Base-by-base conservation (phyloP, 2,113 vertebrate genomes). In the Gymnogyps californianus region DNA sequence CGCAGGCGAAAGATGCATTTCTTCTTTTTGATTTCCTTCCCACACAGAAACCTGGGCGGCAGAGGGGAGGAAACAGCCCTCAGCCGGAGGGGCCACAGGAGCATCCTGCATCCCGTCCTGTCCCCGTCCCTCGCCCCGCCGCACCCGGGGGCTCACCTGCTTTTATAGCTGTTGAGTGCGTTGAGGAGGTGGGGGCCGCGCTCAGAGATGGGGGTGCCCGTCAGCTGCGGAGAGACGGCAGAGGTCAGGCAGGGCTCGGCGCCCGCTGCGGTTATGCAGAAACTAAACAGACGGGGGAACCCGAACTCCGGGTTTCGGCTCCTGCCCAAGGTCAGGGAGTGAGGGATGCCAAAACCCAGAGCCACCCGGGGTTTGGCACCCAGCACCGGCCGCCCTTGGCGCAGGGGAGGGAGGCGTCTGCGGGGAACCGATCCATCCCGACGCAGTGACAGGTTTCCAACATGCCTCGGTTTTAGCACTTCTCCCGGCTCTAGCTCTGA, bases 1-100 rank as follows among this genome's bases (percentile, higher is more conserved):
- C 99, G 98, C 91, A 99, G 97, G n/a, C 99, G 98, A 70, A 99
- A 99, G 93, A 99, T 99, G 96, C 99, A 99, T 92, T 99, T 99
- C 98, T 99, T 99, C 97, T 99, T 99, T 69, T 99, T 99, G 15
- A 99, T 99, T 97, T 99, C 99, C 82, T 99, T 99, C 71, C 99
- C 99, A 0, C 99, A 99, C 58, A 99, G 98, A 91, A 99, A 99
- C 98, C 99, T 99, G 89, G 47, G 89, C 2, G 6, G 72, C 42
- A 10, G 46, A 16, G 36, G 32, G 57, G 29, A 83, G 51, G n/a
- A 58, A 17, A 2, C 26, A 16, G 18, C 36, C 7, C 51, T 74
- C 66, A 76, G 82, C 4, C 1, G 4, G 24, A 13, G 52, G 46
- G 13, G 7, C 3, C 40, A 4, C 22, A 18, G 93, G 36, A 66